Percentiles rank a stretch among this genome's conserved stretches.
Conservation (phyloP, 2,797 vertebrate genomes). For the Cirrhinus molitorella region DNA sequence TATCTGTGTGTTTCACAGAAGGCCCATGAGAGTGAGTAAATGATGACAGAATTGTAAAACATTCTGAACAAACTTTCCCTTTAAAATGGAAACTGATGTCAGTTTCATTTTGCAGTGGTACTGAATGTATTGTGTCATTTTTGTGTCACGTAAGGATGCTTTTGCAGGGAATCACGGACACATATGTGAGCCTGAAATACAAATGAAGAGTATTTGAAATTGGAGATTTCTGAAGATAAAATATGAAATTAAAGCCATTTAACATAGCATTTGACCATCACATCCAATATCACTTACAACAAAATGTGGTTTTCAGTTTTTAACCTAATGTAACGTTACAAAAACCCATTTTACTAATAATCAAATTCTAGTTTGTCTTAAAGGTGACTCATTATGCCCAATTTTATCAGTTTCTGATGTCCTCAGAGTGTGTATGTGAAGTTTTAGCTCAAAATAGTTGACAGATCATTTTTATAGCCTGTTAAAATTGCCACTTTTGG, state of each 20-base stretch:
- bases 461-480: no score
- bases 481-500: no score
- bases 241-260: not conserved
- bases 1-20: not conserved
- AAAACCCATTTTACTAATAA: not conserved
- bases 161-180: not conserved
- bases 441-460: no score
- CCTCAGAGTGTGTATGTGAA: no score
- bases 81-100: not conserved
- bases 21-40: not conserved
- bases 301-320: not conserved
- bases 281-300: no score
- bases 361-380: not conserved
- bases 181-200: not conserved
- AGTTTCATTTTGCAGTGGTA: not conserved
- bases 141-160: not conserved
- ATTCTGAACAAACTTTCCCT: not conserved
- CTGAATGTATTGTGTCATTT: not conserved
- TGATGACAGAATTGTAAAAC: not conserved
- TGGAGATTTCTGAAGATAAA: not conserved
- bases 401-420: no score
- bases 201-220: not conserved
- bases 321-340: no score
- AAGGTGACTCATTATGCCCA: no score
- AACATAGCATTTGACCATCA: not conserved